Conservation (phyloP, 1,140 invertebrate species). For the Pomacea maculata region DNA sequence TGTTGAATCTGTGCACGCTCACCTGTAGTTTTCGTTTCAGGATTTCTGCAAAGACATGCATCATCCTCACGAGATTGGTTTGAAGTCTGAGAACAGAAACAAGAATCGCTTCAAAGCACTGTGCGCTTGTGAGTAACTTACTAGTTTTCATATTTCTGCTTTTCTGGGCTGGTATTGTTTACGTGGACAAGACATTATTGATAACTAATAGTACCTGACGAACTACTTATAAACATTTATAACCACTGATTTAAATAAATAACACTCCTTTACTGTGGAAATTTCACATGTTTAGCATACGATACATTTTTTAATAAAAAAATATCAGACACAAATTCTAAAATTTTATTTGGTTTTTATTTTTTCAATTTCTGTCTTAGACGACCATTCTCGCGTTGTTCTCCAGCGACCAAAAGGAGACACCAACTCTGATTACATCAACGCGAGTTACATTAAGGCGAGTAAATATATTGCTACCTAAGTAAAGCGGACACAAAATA, state of each 20-base stretch:
- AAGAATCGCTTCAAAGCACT: constrained; percentile 68
- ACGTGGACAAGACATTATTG: too few relatives aligned
- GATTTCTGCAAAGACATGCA: background rate
- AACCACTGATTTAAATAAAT: too few relatives aligned
- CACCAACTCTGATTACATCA: constrained; percentile 29
- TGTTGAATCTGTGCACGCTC: too few relatives aligned
- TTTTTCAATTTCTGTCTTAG: constrained; percentile 11
- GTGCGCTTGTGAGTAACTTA: constrained; percentile 13
- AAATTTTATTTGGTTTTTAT: background rate
- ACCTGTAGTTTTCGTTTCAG: background rate
- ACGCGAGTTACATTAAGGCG: constrained; percentile 33
- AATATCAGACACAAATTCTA: too few relatives aligned
- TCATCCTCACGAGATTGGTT: constrained; percentile 20
- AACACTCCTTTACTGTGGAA: too few relatives aligned
- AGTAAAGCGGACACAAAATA: background rate
- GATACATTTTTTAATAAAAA: too few relatives aligned
- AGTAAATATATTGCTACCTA: constrained; percentile 4
- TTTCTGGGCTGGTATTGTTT: too few relatives aligned
- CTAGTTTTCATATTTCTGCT: background rate
- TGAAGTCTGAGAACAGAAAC: constrained; percentile 78
- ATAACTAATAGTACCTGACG: too few relatives aligned
- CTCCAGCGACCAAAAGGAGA: background rate
- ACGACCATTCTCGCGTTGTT: constrained; percentile 28
- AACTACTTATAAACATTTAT: too few relatives aligned
- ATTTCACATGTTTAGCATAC: too few relatives aligned